A percentile compares a stretch with the other conserved stretches of the same genome.
These are phyloP conservation scores for Microctonus hyperodae DNA, from an alignment of 2,888 invertebrate species.

Conservation along the genomic window DNA sequence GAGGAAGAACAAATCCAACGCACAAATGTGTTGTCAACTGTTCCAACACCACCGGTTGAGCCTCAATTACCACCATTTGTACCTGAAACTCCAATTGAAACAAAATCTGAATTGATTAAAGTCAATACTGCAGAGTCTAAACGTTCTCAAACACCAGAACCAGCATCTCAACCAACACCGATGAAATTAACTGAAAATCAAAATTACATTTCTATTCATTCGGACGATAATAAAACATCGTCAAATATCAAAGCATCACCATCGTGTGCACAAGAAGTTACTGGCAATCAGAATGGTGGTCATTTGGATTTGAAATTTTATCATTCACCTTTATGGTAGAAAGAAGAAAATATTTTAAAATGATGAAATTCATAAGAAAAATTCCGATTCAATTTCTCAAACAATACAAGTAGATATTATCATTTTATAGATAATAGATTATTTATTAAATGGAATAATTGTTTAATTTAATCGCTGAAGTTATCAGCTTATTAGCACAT, in stretches of 20 bases:
- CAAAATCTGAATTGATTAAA: constrained; percentile 10
- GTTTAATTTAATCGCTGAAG: neutral
- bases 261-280: constrained; percentile 55
- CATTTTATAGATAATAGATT: neutral
- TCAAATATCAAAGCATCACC: constrained; percentile 44
- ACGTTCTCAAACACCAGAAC: neutral
- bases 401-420: neutral
- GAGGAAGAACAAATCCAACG: constrained; percentile 54
- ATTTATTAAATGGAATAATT: neutral
- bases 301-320: constrained; percentile 81
- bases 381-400: neutral
- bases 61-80: constrained; percentile 44
- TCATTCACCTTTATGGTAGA: constrained; percentile 80
- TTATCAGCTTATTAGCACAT: neutral
- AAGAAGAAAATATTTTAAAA: no score
- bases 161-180: neutral
- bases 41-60: constrained; percentile 47
- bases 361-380: no score
- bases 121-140: neutral
- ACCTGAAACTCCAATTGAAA: constrained; percentile 23
- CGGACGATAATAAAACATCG: constrained; percentile 16
- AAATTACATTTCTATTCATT: constrained; percentile 10
- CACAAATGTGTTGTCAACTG: constrained; percentile 45
- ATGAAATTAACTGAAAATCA: neutral
- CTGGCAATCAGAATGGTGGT: constrained; percentile 65